Evolutionary conservation across 2,113 vertebrate species (phyloP).

Genomic region (Mesitornis unicolor): DNA sequence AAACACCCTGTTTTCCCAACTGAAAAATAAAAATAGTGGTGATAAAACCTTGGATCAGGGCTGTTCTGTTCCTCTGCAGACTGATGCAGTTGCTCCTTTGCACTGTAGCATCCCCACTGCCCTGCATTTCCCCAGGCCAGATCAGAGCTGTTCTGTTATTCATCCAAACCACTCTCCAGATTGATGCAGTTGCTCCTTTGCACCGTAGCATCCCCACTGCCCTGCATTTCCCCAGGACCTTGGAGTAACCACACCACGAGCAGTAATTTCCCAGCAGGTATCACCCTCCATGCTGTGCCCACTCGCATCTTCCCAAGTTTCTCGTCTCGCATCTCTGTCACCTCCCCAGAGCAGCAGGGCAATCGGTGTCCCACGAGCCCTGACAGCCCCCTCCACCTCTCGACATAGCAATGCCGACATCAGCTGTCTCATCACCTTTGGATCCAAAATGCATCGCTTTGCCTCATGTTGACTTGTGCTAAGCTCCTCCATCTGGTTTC

Average conservation of each 20-base stretch:
- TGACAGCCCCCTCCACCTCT: background rate
- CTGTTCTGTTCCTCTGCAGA: background rate
- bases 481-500: constrained; percentile 12
- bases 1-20: background rate
- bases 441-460: background rate
- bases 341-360: background rate
- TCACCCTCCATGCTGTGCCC: no score
- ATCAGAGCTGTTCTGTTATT: background rate
- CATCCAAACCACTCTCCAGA: background rate
- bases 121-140: background rate
- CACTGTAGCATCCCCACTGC: background rate
- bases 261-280: background rate
- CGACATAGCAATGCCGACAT: background rate
- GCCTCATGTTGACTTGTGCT: background rate
- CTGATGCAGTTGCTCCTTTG: background rate
- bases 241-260: fast-evolving
- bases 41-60: background rate
- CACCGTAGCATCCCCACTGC: background rate
- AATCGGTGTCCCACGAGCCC: background rate
- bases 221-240: background rate
- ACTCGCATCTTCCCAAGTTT: background rate
- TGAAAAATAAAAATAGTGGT: background rate
- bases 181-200: background rate
- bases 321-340: background rate
- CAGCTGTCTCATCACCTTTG: background rate